These are phyloP conservation scores for Parthenolecanium corni DNA, from an alignment of 2,888 invertebrate genomes.

Conservation along the genomic window DNA sequence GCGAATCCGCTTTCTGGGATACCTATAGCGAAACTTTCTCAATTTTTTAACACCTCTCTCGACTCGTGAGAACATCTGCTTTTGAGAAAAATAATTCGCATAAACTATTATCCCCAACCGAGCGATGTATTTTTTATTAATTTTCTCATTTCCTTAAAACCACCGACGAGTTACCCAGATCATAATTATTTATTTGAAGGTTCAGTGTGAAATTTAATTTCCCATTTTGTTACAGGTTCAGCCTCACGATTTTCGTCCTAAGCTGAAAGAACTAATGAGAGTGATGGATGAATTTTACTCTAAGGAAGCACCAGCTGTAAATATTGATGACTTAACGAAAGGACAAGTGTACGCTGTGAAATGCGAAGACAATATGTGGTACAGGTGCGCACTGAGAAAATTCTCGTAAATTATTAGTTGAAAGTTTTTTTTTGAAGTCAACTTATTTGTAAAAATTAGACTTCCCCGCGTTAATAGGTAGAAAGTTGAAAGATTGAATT, in stretches of 20 bases:
- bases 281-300: background rate
- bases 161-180: no score
- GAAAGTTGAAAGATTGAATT: no score
- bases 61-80: no score
- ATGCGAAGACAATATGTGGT: background rate
- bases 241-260: background rate
- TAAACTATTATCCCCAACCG: no score
- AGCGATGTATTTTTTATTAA: no score
- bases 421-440: background rate
- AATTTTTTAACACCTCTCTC: no score
- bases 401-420: background rate
- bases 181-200: background rate
- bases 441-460: background rate
- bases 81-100: no score
- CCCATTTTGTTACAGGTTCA: background rate
- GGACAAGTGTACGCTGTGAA: conserved; percentile 1
- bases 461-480: no score
- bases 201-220: background rate
- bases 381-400: background rate
- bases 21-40: no score
- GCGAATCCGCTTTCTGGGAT: no score
- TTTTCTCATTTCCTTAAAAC: no score
- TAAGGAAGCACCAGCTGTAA: background rate
- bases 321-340: background rate
- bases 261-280: background rate